Percentiles rank a stretch among this genome's conserved stretches.
These are phyloP conservation scores for Pterocles orientalis DNA, from an alignment of 2,113 vertebrate genomes.

Conservation along the genomic window DNA sequence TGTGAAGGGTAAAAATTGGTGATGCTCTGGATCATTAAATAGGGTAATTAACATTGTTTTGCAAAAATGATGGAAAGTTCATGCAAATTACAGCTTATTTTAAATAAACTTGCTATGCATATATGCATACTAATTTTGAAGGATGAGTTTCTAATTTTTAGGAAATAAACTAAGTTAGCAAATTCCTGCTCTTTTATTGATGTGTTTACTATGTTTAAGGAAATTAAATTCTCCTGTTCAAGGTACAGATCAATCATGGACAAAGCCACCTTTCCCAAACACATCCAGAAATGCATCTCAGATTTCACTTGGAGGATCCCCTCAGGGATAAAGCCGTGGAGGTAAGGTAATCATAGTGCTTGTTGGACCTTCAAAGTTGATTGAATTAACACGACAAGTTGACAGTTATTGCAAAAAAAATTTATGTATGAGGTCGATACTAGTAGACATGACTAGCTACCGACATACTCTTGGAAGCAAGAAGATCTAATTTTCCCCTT, in stretches of 20 bases:
- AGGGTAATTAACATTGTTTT: slow-evolving; percentile 42
- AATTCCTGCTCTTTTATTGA: not conserved
- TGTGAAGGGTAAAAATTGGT: not conserved
- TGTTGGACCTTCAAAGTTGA: not conserved
- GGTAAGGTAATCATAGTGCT: not conserved
- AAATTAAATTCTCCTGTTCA: not conserved
- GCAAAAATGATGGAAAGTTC: slow-evolving; percentile 53
- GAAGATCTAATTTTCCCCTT: not conserved
- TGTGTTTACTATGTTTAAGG: not conserved
- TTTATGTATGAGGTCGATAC: not conserved
- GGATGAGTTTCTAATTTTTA: not conserved
- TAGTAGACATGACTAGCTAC: not conserved
- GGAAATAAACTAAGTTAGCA: not conserved
- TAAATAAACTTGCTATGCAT: not conserved
- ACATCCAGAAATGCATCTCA: not conserved
- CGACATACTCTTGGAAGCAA: not conserved
- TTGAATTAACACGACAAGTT: not conserved
- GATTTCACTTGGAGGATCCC: not conserved
- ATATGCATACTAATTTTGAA: not conserved
- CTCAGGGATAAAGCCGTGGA: not conserved
- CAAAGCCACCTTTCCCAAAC: not conserved
- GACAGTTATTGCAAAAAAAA: not conserved
- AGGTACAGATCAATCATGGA: not conserved
- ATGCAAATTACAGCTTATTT: slow-evolving; percentile 45
- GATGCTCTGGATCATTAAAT: not conserved